Evolutionary conservation across 92 coral and sea anemone species (phyloP), one percentile per base, ranked within the genome.

Genomic region (Porites cylindrica): DNA sequence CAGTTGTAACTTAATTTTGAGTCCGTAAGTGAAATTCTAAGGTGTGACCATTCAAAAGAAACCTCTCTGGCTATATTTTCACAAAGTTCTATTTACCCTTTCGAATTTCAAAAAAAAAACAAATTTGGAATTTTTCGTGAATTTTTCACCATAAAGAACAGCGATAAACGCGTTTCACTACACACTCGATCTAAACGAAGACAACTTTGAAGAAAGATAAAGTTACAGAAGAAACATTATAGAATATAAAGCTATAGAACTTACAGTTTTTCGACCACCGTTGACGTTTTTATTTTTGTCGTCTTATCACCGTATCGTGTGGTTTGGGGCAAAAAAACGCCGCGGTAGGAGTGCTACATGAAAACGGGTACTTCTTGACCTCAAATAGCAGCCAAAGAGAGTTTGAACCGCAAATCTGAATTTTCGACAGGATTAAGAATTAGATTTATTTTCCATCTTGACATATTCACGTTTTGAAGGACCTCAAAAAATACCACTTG

Each of bases 401-500:
- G 29, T 16, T 20, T 1, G 17, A 56, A 77, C 11, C 14, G 69
- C 54, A 60, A 26, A 59, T 77, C 26, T 56, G 16, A 3, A 77
- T 77, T 77, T 29, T 50, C 81, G 81, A 58, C 43, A 60, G 67
- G 69, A 58, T 21, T 13, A 29, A 77, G 60, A 16, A 53, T 18
- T 12, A 4, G 17, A 23, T 59, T 59, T 59, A 11, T 59, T 11
- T 59, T 11, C 63, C 63, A 59, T 59, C 47, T 38, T 38, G 47
- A 38, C 47, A 38, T 38, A 38, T 38, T 38, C 47, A 38, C 6
- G 61, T 3, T 56, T 56, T 56, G 61, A 74, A 43, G 47, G 47
- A 51, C 52, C 16, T n/a, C 52, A 50, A 21, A 23, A 2, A 61
- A 52, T 38, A 43, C 51, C 54, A 58, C 23, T 26, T 32, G 24